Conservation (phyloP, 2,797 vertebrate species). For the Lerista edwardsae region DNA sequence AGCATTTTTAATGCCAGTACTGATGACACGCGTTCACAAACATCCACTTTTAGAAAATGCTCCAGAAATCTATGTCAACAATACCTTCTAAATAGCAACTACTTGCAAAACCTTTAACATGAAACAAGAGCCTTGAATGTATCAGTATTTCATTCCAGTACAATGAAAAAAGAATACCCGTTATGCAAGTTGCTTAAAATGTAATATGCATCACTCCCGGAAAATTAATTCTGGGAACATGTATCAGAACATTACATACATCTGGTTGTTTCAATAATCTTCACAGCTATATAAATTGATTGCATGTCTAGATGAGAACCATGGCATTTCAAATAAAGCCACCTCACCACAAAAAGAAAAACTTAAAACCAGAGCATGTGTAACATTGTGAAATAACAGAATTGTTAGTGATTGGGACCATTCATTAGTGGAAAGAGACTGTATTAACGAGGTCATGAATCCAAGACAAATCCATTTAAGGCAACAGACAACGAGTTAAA, state of each 20-base stretch:
- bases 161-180: conserved; percentile 5
- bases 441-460: neutral
- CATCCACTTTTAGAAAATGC: neutral
- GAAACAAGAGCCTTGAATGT: neutral
- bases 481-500: neutral
- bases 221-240: conserved; percentile 14
- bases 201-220: neutral
- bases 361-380: neutral
- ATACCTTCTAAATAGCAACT: neutral
- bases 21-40: neutral
- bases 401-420: neutral
- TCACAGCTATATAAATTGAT: conserved; percentile 12
- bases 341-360: neutral
- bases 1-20: neutral
- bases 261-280: conserved; percentile 10
- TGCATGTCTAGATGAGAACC: neutral
- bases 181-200: conserved; percentile 19
- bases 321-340: conserved; percentile 6
- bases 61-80: neutral
- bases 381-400: conserved; percentile 16
- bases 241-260: neutral
- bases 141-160: neutral
- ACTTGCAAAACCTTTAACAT: neutral
- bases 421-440: neutral
- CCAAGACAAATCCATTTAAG: conserved; percentile 2